Conservation (phyloP, 1,140 invertebrate species). For the Drosophila baimaii region DNA sequence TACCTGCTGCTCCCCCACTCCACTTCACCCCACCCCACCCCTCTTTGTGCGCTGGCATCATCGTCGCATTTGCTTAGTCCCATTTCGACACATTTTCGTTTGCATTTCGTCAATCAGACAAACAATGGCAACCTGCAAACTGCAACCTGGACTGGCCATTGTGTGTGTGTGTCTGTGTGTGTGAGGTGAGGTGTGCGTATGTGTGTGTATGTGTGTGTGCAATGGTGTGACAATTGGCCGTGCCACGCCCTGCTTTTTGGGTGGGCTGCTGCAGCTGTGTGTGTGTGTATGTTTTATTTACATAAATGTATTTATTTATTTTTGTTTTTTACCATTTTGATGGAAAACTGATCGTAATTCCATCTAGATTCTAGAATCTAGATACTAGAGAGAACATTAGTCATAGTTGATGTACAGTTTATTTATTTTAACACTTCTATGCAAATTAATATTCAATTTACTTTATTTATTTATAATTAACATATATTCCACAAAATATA, state of each 20-base stretch:
- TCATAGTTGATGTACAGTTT: not conserved
- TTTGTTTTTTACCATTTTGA: not conserved
- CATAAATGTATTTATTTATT: conserved; percentile 1
- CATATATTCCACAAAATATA: no score
- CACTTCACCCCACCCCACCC: conserved; percentile 15
- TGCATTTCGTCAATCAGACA: conserved; percentile 82
- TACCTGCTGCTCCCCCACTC: conserved; percentile 9
- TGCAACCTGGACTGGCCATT: conserved; percentile 60
- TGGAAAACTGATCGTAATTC: conserved; percentile 1
- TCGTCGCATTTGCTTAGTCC: conserved; percentile 74
- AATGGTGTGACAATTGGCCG: conserved; percentile 61
- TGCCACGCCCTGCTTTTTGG: conserved; percentile 71
- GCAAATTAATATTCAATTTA: not conserved
- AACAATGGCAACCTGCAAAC: conserved; percentile 71
- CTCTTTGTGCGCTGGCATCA: conserved; percentile 16
- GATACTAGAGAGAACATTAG: not conserved
- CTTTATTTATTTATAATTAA: not conserved
- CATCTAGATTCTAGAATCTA: not conserved
- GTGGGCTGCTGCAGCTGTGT: conserved; percentile 63
- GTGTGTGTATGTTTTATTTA: conserved; percentile 7
- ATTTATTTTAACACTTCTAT: not conserved
- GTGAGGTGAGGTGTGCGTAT: not conserved
- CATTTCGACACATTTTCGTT: conserved; percentile 82
- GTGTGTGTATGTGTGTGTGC: conserved; percentile 20
- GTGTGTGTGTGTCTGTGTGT: conserved; percentile 11